A percentile compares a stretch with the other conserved stretches of the same genome.
Evolutionary conservation across 2,113 vertebrate genomes (phyloP).

Genomic region (Hemichromis elongatus): DNA sequence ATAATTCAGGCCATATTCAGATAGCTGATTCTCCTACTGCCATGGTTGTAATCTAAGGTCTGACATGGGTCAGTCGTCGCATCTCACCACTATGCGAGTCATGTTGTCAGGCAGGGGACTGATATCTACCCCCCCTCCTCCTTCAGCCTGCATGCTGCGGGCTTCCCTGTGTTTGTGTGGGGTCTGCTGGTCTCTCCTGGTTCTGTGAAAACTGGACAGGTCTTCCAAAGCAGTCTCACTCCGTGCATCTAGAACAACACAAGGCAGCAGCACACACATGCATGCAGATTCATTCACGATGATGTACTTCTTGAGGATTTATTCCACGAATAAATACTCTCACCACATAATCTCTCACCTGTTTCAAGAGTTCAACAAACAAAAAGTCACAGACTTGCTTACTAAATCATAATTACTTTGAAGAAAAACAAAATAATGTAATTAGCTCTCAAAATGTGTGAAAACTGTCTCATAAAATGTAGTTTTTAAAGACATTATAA

Average conservation of each 20-base stretch:
- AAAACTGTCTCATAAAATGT: background rate
- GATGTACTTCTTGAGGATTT: background rate
- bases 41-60: background rate
- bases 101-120: slow-evolving; percentile 77
- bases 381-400: background rate
- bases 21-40: background rate
- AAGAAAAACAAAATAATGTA: background rate
- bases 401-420: background rate
- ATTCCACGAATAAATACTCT: background rate
- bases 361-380: background rate
- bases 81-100: slow-evolving; percentile 81
- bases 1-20: background rate
- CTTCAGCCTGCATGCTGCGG: slow-evolving; percentile 55
- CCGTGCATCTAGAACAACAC: slow-evolving; percentile 26
- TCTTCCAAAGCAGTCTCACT: slow-evolving; percentile 7
- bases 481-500: background rate
- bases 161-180: slow-evolving; percentile 61
- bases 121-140: slow-evolving; percentile 70
- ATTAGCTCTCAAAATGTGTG: background rate
- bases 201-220: slow-evolving; percentile 13
- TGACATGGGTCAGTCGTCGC: background rate
- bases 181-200: slow-evolving; percentile 36
- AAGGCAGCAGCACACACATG: background rate
- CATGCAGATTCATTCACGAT: background rate
- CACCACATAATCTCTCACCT: background rate